A percentile compares a stretch with the other conserved stretches of the same genome.
phyloP scores from a whole-genome alignment of 1,140 invertebrate genomes.

The Drosophila orosa region DNA sequence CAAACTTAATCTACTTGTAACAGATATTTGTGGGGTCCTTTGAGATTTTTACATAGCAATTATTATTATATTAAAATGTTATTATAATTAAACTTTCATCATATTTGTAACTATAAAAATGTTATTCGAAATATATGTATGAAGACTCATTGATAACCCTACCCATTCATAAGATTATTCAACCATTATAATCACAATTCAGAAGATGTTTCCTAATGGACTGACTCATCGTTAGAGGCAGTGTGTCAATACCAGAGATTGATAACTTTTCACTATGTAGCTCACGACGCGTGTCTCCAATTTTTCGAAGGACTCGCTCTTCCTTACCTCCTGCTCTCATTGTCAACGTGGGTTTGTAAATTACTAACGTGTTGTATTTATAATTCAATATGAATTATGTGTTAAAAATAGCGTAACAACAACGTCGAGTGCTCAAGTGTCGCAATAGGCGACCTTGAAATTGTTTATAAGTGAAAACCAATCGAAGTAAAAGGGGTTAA shows the following conservation, averaged over 20 bases:
- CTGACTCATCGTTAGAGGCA: constrained; percentile 2
- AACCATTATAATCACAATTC: background rate
- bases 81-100: too few relatives aligned
- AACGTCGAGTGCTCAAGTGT: constrained; percentile 11
- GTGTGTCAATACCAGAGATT: background rate
- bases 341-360: constrained; percentile 16
- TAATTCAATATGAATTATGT: constrained; percentile 57
- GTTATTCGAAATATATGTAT: too few relatives aligned
- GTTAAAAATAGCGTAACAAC: constrained; percentile 45
- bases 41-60: too few relatives aligned
- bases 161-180: too few relatives aligned
- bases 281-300: background rate
- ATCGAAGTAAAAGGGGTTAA: constrained; percentile 37
- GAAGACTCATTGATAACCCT: too few relatives aligned
- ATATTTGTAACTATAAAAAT: too few relatives aligned
- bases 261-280: background rate
- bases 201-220: background rate
- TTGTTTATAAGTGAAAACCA: constrained; percentile 22
- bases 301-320: constrained; percentile 12
- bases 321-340: background rate
- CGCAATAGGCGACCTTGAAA: constrained; percentile 42
- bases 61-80: too few relatives aligned
- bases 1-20: too few relatives aligned
- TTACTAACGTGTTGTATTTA: constrained; percentile 47
- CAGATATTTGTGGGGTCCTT: too few relatives aligned